These are phyloP conservation scores for Athetis lepigone DNA, from an alignment of 2,888 invertebrate genomes.

Conservation along the genomic window DNA sequence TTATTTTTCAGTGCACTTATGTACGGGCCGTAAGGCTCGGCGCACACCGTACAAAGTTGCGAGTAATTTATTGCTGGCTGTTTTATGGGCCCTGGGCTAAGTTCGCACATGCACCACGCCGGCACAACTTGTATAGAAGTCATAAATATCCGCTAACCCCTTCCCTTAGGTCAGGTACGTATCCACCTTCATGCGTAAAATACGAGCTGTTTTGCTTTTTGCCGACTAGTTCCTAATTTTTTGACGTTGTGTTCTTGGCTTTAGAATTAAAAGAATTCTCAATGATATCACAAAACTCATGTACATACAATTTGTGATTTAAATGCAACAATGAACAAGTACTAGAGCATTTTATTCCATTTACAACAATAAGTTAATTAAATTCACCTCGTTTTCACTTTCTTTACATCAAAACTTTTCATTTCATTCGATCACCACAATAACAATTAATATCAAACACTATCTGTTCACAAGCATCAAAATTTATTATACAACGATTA, in stretches of 20 bases:
- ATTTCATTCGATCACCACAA: constrained; percentile 4
- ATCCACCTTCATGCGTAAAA: constrained; percentile 65
- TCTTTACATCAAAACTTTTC: background rate
- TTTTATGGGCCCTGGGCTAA: constrained; percentile 82
- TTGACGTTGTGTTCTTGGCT: constrained; percentile 15
- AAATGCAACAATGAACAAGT: too few species aligned
- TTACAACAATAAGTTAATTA: background rate
- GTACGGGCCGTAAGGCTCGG: constrained; percentile 65
- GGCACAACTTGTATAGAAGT: constrained; percentile 73
- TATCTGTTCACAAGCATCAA: constrained; percentile 49
- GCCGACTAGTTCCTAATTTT: constrained; percentile 35
- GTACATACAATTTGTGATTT: background rate
- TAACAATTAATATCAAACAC: constrained; percentile 45
- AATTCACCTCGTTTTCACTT: background rate
- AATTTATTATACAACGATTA: constrained; percentile 71
- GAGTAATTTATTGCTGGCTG: constrained; percentile 82
- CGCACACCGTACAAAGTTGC: constrained; percentile 84
- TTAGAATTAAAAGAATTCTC: constrained; percentile 21
- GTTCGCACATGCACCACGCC: constrained; percentile 83
- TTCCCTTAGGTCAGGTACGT: constrained; percentile 77
- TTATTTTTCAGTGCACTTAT: constrained; percentile 71
- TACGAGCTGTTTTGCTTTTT: constrained; percentile 50
- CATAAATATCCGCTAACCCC: constrained; percentile 84
- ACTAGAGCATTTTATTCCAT: too few species aligned
- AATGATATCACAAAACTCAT: background rate